Conservation (phyloP, 1,140 invertebrate species). For the Pseudoatta argentina region DNA sequence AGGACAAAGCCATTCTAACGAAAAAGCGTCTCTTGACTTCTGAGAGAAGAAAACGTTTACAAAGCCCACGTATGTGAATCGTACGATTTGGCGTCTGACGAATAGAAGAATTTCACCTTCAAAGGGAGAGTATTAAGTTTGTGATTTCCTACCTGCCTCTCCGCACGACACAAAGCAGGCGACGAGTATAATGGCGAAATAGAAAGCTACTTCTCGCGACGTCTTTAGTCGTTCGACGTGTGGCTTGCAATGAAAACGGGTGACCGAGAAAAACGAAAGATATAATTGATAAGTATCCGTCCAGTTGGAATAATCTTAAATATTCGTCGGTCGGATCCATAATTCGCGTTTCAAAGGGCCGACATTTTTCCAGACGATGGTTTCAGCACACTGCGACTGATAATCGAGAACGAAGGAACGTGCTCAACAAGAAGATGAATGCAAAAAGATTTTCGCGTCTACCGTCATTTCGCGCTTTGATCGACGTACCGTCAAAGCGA, state of each 20-base stretch:
- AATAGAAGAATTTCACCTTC: constrained; percentile 61
- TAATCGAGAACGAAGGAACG: constrained; percentile 55
- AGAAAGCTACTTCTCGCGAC: constrained; percentile 13
- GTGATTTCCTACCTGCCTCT: constrained; percentile 34
- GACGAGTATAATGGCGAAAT: constrained; percentile 20
- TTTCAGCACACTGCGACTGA: constrained; percentile 63
- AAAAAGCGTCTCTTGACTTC: constrained; percentile 30
- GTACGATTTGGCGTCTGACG: constrained; percentile 47
- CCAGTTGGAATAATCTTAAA: constrained; percentile 7
- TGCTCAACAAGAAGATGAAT: constrained; percentile 56
- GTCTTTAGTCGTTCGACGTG: constrained; percentile 47
- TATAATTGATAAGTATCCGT: constrained; percentile 12
- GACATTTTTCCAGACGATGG: constrained; percentile 42
- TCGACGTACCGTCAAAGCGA: constrained; percentile 73
- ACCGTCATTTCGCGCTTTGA: constrained; percentile 68
- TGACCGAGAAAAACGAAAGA: background rate
- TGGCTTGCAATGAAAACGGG: constrained; percentile 1
- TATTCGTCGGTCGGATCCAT: constrained; percentile 22
- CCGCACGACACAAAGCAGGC: constrained; percentile 41
- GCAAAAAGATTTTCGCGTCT: constrained; percentile 63
- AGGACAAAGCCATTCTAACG: constrained; percentile 34
- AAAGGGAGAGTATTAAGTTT: constrained; percentile 56
- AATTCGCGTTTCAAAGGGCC: constrained; percentile 33
- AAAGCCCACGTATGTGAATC: constrained; percentile 46
- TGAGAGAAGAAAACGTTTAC: constrained; percentile 51